Evolutionary conservation across 2,797 vertebrate species (phyloP), one percentile per base, ranked within the genome.

Genomic region (Muraenolepis orangiensis): DNA sequence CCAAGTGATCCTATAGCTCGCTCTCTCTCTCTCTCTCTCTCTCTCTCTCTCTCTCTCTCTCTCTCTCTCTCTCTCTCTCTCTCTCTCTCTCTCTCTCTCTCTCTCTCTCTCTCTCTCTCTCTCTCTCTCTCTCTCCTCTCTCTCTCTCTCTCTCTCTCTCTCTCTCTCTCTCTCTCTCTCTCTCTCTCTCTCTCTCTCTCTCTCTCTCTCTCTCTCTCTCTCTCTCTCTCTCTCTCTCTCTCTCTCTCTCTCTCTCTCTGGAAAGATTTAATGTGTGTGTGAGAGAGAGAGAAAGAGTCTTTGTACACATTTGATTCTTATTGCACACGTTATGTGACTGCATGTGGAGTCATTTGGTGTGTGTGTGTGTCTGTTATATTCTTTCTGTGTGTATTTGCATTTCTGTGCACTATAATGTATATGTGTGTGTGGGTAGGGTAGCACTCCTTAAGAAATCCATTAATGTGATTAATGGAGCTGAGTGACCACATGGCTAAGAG

Each of bases 381-480:
- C 13, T 51, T 4, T 51, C 1, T 51, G 42, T 51, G 3, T 20
- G 16, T 5, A 6, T 51, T 3, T 51, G 2, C 14, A 16, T 51
- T 14, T 51, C 3, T 34, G 32, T 34, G 26, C 30, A 31, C 69
- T 74, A 20, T 26, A 23, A 3, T 66, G 76, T 67, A 13, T 40
- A 32, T 71, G 29, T 20, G 30, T 75, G 30, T 77, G 30, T 77
- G 66, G 20, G 74, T 73, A 32, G 5, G 30, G 34, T 72, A 20
- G 70, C 69, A 64, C 69, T 67, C 74, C 7, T 2, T 70, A n/a
- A 69, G 40, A 57, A 74, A 69, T 74, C 73, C 66, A 74, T 74
- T 74, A 69, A 74, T 74, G 36, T 74, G 73, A 74, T 74, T 74
- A 74, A 74, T 74, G 66, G 69, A 69, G 73, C 38, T 69, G 40